A percentile compares a stretch with the other conserved stretches of the same genome.
These are phyloP conservation scores for Callipepla squamata DNA, from an alignment of 2,113 vertebrate species.

Conservation along the genomic window DNA sequence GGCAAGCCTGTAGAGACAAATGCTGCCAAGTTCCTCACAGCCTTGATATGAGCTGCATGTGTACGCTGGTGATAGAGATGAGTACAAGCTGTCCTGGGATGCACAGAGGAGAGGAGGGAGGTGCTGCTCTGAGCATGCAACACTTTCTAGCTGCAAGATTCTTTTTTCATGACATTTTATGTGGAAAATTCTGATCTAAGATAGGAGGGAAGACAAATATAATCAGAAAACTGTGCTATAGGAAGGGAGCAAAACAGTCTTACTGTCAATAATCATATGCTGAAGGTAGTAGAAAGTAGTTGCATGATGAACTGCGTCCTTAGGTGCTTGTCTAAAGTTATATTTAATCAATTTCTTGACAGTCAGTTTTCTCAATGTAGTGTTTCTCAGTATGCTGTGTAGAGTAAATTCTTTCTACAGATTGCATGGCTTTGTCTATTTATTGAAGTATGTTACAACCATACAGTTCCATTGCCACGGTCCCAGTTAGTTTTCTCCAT, in stretches of 20 bases:
- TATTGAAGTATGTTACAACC: background rate
- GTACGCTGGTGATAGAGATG: background rate
- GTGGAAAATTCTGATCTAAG: background rate
- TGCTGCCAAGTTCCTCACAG: background rate
- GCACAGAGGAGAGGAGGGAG: background rate
- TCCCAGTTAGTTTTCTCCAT: background rate
- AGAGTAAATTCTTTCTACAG: background rate
- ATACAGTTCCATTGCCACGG: background rate
- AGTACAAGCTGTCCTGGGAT: slow-evolving; percentile 29
- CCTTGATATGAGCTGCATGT: background rate
- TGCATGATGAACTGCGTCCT: background rate
- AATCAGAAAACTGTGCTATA: background rate
- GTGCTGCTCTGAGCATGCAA: background rate
- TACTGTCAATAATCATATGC: background rate
- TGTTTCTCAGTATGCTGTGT: background rate
- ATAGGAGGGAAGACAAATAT: background rate
- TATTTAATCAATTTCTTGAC: background rate
- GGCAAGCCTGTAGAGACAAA: background rate
- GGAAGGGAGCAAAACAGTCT: background rate
- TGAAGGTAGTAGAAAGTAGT: background rate
- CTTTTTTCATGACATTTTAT: background rate
- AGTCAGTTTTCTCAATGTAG: background rate
- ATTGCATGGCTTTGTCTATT: background rate
- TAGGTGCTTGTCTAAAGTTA: background rate
- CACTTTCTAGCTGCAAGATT: background rate